These are phyloP conservation scores for Rhagologus leucostigma DNA, from an alignment of 2,113 vertebrate species.

Conservation along the genomic window DNA sequence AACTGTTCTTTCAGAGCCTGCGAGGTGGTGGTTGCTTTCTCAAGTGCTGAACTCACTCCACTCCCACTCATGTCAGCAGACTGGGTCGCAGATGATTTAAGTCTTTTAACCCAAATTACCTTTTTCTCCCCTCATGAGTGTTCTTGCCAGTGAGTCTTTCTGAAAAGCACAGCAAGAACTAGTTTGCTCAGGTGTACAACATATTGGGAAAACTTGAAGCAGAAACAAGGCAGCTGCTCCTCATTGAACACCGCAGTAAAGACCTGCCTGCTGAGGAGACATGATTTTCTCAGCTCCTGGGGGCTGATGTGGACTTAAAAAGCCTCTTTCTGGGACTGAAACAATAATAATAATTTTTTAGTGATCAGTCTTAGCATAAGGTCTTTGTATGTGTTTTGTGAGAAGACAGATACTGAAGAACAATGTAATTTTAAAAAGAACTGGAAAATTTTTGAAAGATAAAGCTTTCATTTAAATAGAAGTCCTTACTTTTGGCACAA, in stretches of 20 bases:
- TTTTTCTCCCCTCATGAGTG: background rate
- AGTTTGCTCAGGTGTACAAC: background rate
- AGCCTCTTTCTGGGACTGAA: background rate
- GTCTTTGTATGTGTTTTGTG: background rate
- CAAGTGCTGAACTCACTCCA: background rate
- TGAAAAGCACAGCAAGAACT: background rate
- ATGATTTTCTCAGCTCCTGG: background rate
- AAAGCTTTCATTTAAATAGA: background rate
- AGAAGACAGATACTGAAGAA: background rate
- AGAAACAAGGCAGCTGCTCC: background rate
- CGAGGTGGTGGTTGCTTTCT: background rate
- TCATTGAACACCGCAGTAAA: fast-evolving
- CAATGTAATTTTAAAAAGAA: background rate
- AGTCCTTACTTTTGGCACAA: background rate
- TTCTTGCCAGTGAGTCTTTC: background rate
- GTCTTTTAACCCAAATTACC: slow-evolving; percentile 1
- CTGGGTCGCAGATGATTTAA: background rate
- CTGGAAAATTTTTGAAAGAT: background rate
- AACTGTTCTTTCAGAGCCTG: background rate
- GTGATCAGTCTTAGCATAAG: background rate
- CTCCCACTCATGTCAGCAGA: slow-evolving; percentile 9
- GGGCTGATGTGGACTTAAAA: background rate
- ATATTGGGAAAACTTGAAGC: background rate
- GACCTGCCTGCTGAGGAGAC: background rate
- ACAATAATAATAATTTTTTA: background rate